These are phyloP conservation scores for Drosophila mayri DNA, from an alignment of 1,140 invertebrate genomes.

Conservation along the genomic window DNA sequence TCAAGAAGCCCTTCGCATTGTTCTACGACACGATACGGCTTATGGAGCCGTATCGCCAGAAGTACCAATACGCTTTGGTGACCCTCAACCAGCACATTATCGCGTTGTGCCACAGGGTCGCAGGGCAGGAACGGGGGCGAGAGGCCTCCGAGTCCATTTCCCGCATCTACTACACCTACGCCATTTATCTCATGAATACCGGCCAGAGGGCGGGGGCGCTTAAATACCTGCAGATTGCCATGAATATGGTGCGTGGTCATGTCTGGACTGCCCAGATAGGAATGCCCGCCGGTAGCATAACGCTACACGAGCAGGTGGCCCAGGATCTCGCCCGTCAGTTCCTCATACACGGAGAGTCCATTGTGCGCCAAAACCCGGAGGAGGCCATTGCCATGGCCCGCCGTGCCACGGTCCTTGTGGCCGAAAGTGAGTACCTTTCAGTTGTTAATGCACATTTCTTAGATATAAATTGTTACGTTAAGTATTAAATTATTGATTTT, in stretches of 20 bases:
- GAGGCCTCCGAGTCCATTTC: slow-evolving; percentile 66
- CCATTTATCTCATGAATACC: slow-evolving; percentile 29
- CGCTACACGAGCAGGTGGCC: slow-evolving; percentile 64
- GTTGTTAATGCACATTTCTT: no score
- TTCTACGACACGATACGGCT: slow-evolving; percentile 63
- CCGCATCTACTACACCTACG: slow-evolving; percentile 69
- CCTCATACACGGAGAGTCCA: slow-evolving; percentile 53
- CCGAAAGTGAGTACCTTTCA: slow-evolving; percentile 57
- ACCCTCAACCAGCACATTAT: slow-evolving; percentile 66
- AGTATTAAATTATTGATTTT: no score
- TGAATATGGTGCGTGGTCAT: slow-evolving; percentile 62
- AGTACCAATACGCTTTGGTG: slow-evolving; percentile 61
- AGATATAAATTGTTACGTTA: no score
- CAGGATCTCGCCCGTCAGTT: slow-evolving; percentile 63
- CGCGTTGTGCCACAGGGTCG: slow-evolving; percentile 59
- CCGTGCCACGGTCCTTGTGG: slow-evolving; percentile 56
- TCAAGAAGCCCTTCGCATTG: slow-evolving; percentile 50
- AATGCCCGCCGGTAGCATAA: slow-evolving; percentile 46
- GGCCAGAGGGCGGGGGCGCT: slow-evolving; percentile 45
- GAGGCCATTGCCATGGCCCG: slow-evolving; percentile 62
- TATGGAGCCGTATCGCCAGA: slow-evolving; percentile 57
- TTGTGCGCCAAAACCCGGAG: slow-evolving; percentile 57
- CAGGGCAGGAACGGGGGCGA: slow-evolving; percentile 29
- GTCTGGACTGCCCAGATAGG: slow-evolving; percentile 57
- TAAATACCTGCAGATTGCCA: slow-evolving; percentile 51